A percentile compares a stretch with the other conserved stretches of the same genome.
Conservation (phyloP, 1,140 invertebrate species). For the Neotoxoptera formosana region DNA sequence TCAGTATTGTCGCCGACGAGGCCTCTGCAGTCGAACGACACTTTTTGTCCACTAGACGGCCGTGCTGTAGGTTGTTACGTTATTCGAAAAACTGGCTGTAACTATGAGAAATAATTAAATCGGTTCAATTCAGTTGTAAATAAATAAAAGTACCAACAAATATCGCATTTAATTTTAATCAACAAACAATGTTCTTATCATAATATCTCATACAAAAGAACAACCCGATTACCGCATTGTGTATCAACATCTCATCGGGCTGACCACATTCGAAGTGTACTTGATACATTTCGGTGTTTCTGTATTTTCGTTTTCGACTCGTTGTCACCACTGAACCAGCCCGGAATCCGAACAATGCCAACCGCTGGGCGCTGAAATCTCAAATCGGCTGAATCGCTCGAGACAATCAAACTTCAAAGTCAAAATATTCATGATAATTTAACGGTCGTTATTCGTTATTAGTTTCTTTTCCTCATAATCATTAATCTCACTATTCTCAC, state of each 20-base stretch:
- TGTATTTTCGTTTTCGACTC: neutral
- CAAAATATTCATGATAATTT: neutral
- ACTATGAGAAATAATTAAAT: neutral
- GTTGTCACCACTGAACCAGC: conserved; percentile 6
- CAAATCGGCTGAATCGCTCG: neutral
- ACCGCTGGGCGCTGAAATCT: neutral
- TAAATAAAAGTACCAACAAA: neutral
- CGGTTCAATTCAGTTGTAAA: neutral
- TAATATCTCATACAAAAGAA: neutral
- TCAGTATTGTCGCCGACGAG: neutral
- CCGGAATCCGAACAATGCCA: neutral
- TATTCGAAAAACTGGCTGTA: neutral
- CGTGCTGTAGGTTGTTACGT: neutral
- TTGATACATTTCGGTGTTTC: neutral
- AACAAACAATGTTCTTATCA: conserved; percentile 33
- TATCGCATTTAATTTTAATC: conserved; percentile 13
- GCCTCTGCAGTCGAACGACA: neutral
- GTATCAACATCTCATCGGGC: neutral
- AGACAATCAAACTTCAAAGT: neutral
- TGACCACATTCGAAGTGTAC: neutral
- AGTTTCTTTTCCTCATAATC: too few relatives aligned
- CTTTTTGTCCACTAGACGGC: neutral
- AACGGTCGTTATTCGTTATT: neutral
- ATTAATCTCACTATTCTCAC: too few relatives aligned
- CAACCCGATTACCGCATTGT: neutral